A percentile compares a stretch with the other conserved stretches of the same genome.
Conservation (phyloP, 1,140 invertebrate genomes). For the Cepaea nemoralis region DNA sequence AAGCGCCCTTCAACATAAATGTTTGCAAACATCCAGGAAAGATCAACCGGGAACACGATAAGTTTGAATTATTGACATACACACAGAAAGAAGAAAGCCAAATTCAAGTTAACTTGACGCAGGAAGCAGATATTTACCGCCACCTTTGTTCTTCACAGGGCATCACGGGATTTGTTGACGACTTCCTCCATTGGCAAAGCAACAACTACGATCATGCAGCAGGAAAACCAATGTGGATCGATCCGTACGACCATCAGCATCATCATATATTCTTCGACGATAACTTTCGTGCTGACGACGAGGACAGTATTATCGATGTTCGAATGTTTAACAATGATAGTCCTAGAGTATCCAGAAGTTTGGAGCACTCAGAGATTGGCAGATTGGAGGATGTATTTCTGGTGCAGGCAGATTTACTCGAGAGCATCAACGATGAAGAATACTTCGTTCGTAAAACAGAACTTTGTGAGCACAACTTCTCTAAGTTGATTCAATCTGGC, state of each 20-base stretch:
- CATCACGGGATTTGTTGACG: conserved; percentile 65
- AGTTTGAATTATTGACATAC: conserved; percentile 48
- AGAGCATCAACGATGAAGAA: conserved; percentile 61
- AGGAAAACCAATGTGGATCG: conserved; percentile 68
- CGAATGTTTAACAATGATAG: conserved; percentile 55
- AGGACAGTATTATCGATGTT: conserved; percentile 68
- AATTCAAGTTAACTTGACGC: conserved; percentile 29
- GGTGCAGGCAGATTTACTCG: conserved; percentile 65
- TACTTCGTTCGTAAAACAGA: conserved; percentile 64
- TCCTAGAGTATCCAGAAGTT: conserved; percentile 43
- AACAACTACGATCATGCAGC: conserved; percentile 59
- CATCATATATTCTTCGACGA: conserved; percentile 72
- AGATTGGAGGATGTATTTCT: conserved; percentile 61
- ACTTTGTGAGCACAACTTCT: conserved; percentile 64
- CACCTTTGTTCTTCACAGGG: conserved; percentile 57
- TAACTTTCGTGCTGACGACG: conserved; percentile 65
- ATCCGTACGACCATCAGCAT: conserved; percentile 56
- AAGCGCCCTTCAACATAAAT: conserved; percentile 44
- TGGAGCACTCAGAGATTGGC: conserved; percentile 54
- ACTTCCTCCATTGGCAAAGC: conserved; percentile 66
- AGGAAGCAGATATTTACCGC: conserved; percentile 63
- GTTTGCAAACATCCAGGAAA: conserved; percentile 50
- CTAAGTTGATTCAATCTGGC: conserved; percentile 49
- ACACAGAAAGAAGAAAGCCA: conserved; percentile 18
- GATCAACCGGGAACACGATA: conserved; percentile 46